Evolutionary conservation across 2,113 vertebrate species (phyloP), one percentile per base, ranked within the genome.

Genomic region (Lycocorax pyrrhopterus): DNA sequence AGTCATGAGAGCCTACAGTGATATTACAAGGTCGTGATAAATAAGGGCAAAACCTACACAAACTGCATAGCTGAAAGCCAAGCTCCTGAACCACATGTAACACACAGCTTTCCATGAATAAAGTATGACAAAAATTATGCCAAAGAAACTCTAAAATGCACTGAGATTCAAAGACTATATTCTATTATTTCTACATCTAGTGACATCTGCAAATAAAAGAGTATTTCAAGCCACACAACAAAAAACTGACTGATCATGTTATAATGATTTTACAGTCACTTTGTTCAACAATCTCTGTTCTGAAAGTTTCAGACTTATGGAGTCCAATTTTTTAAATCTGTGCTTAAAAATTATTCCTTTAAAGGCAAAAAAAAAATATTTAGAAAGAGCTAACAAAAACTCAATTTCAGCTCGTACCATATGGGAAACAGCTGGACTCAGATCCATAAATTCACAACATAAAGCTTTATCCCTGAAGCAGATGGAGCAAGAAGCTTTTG

Each of bases 21-120:
- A 94, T 84, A 94, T 17, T 78, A 77, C 89, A 94, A 95, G 93
- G 91, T 87, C 84, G 76, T 69, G 66, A 92, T 33, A 90, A 96
- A 67, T 52, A 96, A 94, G 66, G 91, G 77, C 91, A 94, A 63
- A 88, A 86, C 27, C 59, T 80, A 77, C 35, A 86, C 53, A 84
- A 86, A 88, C 12, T 33, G 44, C 76, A 60, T 1, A 84, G 73
- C 66, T 82, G 80, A 92, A 94, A 93, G 64, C 43, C 69, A 94
- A 64, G 66, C 26, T 93, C 58, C 89, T 79, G 64, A 87, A 68
- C 56, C 21, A 75, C 41, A 46, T 5, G 9, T 37, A 89, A 75
- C 32, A 73, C 16, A 18, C 4, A 7, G 60, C 44, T 68, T 78
- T 53, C 44, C 87, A 53, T 35, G 4, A 94, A 91, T 30, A 52